A percentile compares a stretch with the other conserved stretches of the same genome.
phyloP scores from a whole-genome alignment of 2,797 vertebrate species.

The Nannoperca australis region DNA sequence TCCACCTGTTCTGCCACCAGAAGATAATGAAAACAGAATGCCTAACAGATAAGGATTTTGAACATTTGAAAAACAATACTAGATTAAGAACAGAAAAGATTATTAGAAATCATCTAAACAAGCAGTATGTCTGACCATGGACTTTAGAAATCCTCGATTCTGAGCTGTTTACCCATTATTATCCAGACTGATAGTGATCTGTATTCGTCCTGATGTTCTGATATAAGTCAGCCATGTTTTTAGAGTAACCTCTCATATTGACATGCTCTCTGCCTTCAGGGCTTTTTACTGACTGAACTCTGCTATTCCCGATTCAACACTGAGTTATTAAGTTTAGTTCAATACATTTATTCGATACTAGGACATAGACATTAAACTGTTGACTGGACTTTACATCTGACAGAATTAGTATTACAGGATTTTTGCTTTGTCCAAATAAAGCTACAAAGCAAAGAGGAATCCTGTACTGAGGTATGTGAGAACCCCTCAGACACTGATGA shows the following conservation, averaged over 20 bases:
- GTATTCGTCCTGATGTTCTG: slow-evolving; percentile 6
- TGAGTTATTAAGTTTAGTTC: slow-evolving; percentile 33
- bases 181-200: slow-evolving; percentile 26
- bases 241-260: slow-evolving; percentile 48
- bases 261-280: slow-evolving; percentile 44
- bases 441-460: too few species aligned
- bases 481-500: not conserved
- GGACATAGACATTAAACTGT: not conserved
- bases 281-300: slow-evolving; percentile 42
- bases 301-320: slow-evolving; percentile 34
- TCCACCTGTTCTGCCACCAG: not conserved
- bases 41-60: not conserved
- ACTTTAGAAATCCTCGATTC: slow-evolving; percentile 1
- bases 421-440: slow-evolving; percentile 18
- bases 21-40: too few species aligned
- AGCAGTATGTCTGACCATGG: not conserved
- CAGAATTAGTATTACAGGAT: slow-evolving; percentile 23
- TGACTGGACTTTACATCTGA: slow-evolving; percentile 21
- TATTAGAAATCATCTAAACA: slow-evolving; percentile 2
- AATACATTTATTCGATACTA: not conserved
- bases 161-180: slow-evolving; percentile 7
- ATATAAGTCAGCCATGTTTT: slow-evolving; percentile 34
- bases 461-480: not conserved
- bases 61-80: too few species aligned
- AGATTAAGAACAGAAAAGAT: not conserved